phyloP scores from a whole-genome alignment of 2,888 invertebrate species.

The Steinernema hermaphroditum region DNA sequence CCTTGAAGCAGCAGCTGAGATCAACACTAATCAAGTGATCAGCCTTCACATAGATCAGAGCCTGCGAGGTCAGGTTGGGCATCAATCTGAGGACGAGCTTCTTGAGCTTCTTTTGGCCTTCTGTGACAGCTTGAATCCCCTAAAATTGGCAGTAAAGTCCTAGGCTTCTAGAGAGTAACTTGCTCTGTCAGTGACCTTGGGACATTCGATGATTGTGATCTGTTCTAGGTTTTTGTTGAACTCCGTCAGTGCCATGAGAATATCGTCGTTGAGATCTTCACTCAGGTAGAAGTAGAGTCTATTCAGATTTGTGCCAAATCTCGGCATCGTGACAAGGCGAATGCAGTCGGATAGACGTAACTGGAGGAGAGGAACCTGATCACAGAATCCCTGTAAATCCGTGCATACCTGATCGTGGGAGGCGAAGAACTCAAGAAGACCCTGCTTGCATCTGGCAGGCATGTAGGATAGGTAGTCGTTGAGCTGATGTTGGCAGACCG shows the following conservation, averaged over 20 bases:
- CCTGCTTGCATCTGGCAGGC: constrained; percentile 59
- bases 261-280: constrained; percentile 50
- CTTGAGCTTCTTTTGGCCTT: constrained; percentile 48
- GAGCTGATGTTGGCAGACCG: constrained; percentile 53
- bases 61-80: constrained; percentile 52
- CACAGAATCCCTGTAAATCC: no score
- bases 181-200: constrained; percentile 56
- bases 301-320: constrained; percentile 57
- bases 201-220: constrained; percentile 62
- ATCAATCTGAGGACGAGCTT: constrained; percentile 56
- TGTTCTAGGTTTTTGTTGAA: constrained; percentile 54
- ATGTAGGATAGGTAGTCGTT: constrained; percentile 52
- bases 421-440: constrained; percentile 58
- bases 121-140: constrained; percentile 55
- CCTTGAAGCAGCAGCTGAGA: constrained; percentile 61
- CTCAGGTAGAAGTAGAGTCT: constrained; percentile 60
- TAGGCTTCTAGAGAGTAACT: background rate
- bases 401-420: constrained; percentile 60
- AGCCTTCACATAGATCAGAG: constrained; percentile 52
- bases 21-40: constrained; percentile 56
- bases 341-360: constrained; percentile 44
- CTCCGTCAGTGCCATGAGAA: constrained; percentile 48
- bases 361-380: background rate
- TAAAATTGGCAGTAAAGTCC: constrained; percentile 30
- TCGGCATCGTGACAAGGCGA: constrained; percentile 49